Base-by-base conservation (phyloP, 2,888 invertebrate species). In the Melanotus villosus region DNA sequence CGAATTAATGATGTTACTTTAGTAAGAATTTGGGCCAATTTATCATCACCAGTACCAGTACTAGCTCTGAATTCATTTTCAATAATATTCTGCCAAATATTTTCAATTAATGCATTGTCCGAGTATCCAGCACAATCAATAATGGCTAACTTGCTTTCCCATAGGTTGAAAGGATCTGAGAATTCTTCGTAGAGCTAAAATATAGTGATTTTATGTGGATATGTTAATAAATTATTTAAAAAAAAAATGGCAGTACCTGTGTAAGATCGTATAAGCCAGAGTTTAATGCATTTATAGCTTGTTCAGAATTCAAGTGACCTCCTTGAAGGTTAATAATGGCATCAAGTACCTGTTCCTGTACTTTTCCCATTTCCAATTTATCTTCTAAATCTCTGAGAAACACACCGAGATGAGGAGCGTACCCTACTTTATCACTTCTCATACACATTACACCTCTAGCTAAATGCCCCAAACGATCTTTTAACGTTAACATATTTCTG, bases 371-470 rank as follows among this genome's bases (percentile, higher is more conserved):
- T 86, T 98, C 97, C 81, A 93, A 91, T 84, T 95, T 96, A 85
- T 98, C 98, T 84, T 97, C 96, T 57, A 98, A 85, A 79, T 97
- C 95, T 75, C 95, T 92, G 65, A 97, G 86, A 80, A 96, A 91
- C 67, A 95, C 92, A 0, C 92, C 95, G 80, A 90, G 88, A 78
- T 88, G 89, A 45, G 90, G 90, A 7, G 93, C 90, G 73, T 90
- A 91, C 1, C 92, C 93, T 16, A 91, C 89, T 77, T 89, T 90
- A 77, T 94, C 94, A 77, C 97, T 96, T 67, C 98, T 91, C 90
- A 98, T 94, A 84, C 98, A 98, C 88, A 98, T 94, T 71, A 98
- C 94, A 34, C 98, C 97, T 76, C 97, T 90, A 0, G 97, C 95
- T 79, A 99, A 86, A 87, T 98, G 97, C 78, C 95, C 92, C 75